Evolutionary conservation across 2,888 invertebrate species (phyloP).

Genomic region (Lepidonotus clava): DNA sequence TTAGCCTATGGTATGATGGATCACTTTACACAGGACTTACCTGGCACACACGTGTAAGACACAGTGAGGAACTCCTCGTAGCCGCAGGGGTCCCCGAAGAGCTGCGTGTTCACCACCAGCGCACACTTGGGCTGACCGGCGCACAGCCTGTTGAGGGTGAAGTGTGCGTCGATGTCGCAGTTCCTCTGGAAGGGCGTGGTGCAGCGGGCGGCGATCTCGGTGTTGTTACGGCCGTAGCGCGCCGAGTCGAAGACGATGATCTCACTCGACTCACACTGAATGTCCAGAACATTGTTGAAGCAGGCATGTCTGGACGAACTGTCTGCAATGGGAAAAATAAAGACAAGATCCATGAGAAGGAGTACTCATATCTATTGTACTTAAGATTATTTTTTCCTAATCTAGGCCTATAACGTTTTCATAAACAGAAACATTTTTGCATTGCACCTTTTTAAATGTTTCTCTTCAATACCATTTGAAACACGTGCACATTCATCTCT

Average conservation of each 20-base stretch:
- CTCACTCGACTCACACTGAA: slow-evolving; percentile 54
- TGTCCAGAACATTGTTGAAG: slow-evolving; percentile 62
- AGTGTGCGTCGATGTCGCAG: slow-evolving; percentile 66
- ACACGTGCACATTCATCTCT: too few relatives aligned
- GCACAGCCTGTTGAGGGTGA: slow-evolving; percentile 63
- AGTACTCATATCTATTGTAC: background rate
- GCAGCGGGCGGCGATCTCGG: slow-evolving; percentile 62
- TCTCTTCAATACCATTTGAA: too few relatives aligned
- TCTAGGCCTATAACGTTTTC: too few relatives aligned
- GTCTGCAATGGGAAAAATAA: slow-evolving; percentile 28
- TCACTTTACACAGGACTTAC: slow-evolving; percentile 57
- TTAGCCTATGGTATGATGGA: too few relatives aligned
- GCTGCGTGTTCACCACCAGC: slow-evolving; percentile 62
- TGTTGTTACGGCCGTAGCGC: slow-evolving; percentile 64
- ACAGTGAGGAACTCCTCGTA: slow-evolving; percentile 66
- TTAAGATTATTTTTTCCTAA: too few relatives aligned
- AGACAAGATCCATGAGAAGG: background rate
- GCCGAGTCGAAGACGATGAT: slow-evolving; percentile 62
- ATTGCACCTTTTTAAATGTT: too few relatives aligned
- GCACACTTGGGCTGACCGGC: slow-evolving; percentile 61
- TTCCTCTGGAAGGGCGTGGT: slow-evolving; percentile 58
- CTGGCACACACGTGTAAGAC: slow-evolving; percentile 63
- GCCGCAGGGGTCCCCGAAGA: slow-evolving; percentile 65
- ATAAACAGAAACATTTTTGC: too few relatives aligned
- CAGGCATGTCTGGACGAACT: slow-evolving; percentile 55